Conservation (phyloP, 1,140 invertebrate species). For the Amyelois transitella region DNA sequence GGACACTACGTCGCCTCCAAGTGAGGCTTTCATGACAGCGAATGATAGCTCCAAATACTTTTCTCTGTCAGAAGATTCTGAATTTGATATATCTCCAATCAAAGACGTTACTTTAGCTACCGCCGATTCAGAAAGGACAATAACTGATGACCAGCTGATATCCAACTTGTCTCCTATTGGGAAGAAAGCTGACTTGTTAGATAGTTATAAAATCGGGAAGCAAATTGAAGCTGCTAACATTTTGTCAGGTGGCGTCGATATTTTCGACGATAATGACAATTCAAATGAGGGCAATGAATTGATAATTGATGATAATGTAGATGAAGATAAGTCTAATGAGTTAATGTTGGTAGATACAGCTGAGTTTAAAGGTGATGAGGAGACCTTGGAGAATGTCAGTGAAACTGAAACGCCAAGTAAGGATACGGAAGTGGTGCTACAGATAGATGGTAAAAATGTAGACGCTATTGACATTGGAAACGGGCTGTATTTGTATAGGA, state of each 20-base stretch:
- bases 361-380: constrained; percentile 15
- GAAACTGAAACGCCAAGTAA: constrained; percentile 41
- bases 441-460: constrained; percentile 70
- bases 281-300: constrained; percentile 70
- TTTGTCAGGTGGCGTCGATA: constrained; percentile 65
- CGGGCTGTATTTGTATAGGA: constrained; percentile 67
- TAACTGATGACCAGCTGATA: constrained; percentile 38
- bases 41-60: constrained; percentile 67
- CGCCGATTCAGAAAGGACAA: constrained; percentile 22
- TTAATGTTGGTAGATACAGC: constrained; percentile 17
- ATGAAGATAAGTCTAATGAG: constrained; percentile 41
- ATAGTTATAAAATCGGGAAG: constrained; percentile 57
- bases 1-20: constrained; percentile 49
- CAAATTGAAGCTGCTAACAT: constrained; percentile 69
- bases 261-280: constrained; percentile 72
- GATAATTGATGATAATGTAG: constrained; percentile 66
- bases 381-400: constrained; percentile 16
- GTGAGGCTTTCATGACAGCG: constrained; percentile 61
- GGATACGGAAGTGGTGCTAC: constrained; percentile 62
- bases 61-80: constrained; percentile 64
- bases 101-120: constrained; percentile 36
- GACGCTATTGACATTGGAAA: constrained; percentile 71
- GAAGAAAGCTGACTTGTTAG: constrained; percentile 48
- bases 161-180: constrained; percentile 52
- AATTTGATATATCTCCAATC: constrained; percentile 46